Evolutionary conservation across 92 coral and sea anemone genomes (phyloP), one percentile per base, ranked within the genome.

Genomic region (Isaurus tuberculatus): DNA sequence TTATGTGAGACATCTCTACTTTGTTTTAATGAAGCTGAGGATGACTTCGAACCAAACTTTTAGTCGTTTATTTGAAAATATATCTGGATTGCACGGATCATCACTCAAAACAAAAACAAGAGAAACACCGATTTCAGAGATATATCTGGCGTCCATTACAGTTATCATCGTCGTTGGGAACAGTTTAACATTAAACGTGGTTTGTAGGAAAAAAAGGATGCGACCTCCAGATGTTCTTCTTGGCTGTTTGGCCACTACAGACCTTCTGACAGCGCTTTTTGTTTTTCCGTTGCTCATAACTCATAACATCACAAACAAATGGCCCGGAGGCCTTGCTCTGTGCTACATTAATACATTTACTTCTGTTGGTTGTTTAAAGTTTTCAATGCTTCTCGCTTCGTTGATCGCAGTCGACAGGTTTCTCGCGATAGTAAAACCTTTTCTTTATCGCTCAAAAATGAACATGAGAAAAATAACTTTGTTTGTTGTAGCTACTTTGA

Each of bases 201-300:
- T 79, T 10, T 60, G 90, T 73, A 90, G 84, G 79, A 90, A 86
- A 73, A 90, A 86, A 80, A 33, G 75, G 40, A 70, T 73, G 28
- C 87, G 87, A n/a, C 93, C 93, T 23, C 74, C 93, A 27, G 93
- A 90, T 26, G 46, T 86, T 22, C 87, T 90, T 2, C 79, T 90
- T 9, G 90, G 90, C 27, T 83, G 73, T 60, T 31, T 90, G 20
- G 90, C 93, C 19, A 79, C 60, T 14, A 16, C 74, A 28, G 93
- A 90, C 49, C 72, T 90, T 11, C n/a, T 86, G 9, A 90, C 88
- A 32, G 85, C 93, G 16, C 30, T 90, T 29, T 70, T 80, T n/a
- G 85, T 74, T 49, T 85, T 90, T 10, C 84, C 88, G 22, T 27
- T 83, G 55, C 87, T 87, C 53, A 75, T 90, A 26, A 16, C 80